Evolutionary conservation across 2,113 vertebrate species (phyloP).

Genomic region (Chloropsis cyanopogon): DNA sequence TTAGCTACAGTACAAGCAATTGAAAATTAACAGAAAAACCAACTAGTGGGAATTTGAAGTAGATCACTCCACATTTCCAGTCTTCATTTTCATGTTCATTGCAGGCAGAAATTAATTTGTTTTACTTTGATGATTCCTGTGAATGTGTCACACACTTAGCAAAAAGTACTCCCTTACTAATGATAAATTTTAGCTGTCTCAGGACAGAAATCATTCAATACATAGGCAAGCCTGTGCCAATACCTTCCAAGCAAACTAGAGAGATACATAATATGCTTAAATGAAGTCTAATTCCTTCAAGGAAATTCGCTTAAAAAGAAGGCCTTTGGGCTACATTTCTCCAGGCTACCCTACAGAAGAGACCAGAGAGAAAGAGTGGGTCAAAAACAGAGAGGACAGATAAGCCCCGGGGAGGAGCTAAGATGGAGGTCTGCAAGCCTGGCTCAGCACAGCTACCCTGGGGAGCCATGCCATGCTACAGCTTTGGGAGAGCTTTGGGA

Average conservation of each 20-base stretch:
- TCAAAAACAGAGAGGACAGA: background rate
- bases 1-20: background rate
- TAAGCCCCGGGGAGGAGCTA: fast-evolving
- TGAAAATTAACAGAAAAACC: background rate
- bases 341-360: background rate
- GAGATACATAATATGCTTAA: background rate
- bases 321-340: background rate
- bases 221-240: background rate
- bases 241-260: background rate
- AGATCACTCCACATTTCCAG: background rate
- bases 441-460: background rate
- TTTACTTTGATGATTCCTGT: background rate
- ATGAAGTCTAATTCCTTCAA: background rate
- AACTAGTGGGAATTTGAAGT: background rate
- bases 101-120: background rate
- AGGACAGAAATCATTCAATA: background rate
- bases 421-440: background rate
- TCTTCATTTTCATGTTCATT: background rate
- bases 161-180: background rate
- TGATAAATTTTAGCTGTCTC: background rate
- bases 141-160: background rate
- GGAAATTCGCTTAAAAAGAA: background rate
- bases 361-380: background rate
- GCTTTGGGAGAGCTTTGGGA: background rate
- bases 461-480: fast-evolving